Evolutionary conservation across 1,140 invertebrate genomes (phyloP).

Genomic region (Drosophila varians): DNA sequence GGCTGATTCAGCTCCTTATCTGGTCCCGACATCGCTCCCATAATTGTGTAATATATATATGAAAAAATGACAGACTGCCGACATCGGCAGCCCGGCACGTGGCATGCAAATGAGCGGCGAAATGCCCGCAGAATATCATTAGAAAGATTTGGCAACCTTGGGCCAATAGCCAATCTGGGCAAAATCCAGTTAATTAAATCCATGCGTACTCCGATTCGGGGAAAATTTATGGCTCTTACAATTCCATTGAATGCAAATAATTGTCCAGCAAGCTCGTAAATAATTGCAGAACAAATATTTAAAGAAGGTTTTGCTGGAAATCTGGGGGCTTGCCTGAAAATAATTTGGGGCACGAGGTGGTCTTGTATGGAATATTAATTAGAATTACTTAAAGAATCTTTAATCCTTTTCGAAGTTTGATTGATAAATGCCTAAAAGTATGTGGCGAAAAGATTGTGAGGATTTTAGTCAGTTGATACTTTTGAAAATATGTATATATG

Average conservation of each 20-base stretch:
- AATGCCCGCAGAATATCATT: constrained; percentile 64
- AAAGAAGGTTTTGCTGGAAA: background rate
- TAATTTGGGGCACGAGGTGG: background rate
- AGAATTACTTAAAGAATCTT: background rate
- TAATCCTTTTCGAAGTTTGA: background rate
- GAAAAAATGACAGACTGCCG: constrained; percentile 8
- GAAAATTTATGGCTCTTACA: constrained; percentile 66
- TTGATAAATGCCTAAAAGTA: background rate
- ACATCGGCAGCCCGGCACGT: constrained; percentile 56
- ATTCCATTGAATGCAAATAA: constrained; percentile 68
- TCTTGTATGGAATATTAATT: background rate
- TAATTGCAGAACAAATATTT: constrained; percentile 61
- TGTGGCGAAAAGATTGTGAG: background rate
- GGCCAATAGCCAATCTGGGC: constrained; percentile 2
- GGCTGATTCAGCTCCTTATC: constrained; percentile 48
- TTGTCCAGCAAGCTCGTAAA: constrained; percentile 39
- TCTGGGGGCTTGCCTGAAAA: constrained; percentile 1
- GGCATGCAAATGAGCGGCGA: constrained; percentile 59
- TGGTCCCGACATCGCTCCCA: constrained; percentile 49
- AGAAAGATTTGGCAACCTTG: constrained; percentile 54
- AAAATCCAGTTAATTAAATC: constrained; percentile 59
- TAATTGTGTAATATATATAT: constrained; percentile 53
- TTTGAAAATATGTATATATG: too few relatives aligned
- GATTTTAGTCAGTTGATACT: too few relatives aligned
- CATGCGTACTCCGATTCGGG: constrained; percentile 58